These are phyloP conservation scores for Bugulina stolonifera DNA, from an alignment of 2,888 invertebrate species.

Conservation along the genomic window DNA sequence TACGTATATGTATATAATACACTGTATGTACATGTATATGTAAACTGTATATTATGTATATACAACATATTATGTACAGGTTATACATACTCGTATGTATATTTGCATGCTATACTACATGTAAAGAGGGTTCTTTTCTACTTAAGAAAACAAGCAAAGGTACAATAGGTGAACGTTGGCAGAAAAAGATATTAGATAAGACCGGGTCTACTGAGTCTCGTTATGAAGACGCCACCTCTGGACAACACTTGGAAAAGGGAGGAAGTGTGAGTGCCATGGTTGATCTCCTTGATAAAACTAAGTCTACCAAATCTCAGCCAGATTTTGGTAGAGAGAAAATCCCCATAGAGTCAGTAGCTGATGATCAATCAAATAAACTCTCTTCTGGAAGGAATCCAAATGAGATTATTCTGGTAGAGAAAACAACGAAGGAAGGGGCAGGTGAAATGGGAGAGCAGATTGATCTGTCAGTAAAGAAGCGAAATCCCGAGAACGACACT, in stretches of 20 bases:
- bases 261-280: neutral
- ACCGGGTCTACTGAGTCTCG: neutral
- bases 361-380: no score
- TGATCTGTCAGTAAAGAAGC: no score
- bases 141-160: neutral
- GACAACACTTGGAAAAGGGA: neutral
- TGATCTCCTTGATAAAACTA: neutral
- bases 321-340: neutral
- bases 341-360: no score
- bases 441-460: neutral
- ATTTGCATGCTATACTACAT: no score
- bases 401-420: neutral
- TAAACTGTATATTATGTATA: no score
- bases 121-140: no score
- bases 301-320: conserved; percentile 11
- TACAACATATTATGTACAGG: no score
- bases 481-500: no score
- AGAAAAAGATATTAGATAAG: neutral
- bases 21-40: no score
- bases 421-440: neutral
- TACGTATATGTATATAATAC: no score
- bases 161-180: neutral
- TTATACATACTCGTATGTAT: no score
- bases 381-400: neutral
- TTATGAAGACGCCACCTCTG: neutral